Base-by-base conservation (phyloP, 1,140 invertebrate species). In the Drosophila simulans region DNA sequence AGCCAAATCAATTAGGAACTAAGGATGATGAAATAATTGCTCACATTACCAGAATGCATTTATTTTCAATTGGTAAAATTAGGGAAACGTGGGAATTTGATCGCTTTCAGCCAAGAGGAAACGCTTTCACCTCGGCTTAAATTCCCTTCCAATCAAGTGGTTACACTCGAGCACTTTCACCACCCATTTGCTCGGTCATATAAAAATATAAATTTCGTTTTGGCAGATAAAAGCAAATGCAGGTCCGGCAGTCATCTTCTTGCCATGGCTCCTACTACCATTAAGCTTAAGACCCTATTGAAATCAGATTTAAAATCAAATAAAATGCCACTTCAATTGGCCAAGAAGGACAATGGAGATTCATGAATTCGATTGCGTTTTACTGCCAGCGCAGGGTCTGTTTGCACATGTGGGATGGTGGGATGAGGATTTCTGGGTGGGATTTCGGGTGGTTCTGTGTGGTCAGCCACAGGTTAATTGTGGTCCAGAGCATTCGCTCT, bases 261-360 rank as follows among this genome's bases (percentile, higher is more conserved):
- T 5, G 12, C 45, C 45, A 25, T 2, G 27, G 34, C 45, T 52
- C 17, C 48, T 70, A 22, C 20, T 37, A 17, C 56, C 58, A 62
- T 74, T 51, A 37, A 49, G 51, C 58, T 71, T 60, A 58, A 79
- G 52, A 52, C 75, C 59, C 71, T 76, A 62, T 88, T 69, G 51
- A 75, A 81, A 62, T 73, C 80, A 62, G 80, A 76, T 84, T 84
- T 71, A 70, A 83, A 86, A 86, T 83, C 75, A 82, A 79, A 88
- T 83, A 68, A 86, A 86, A 79, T 72, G 58, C 48, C 52, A 25
- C 79, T 66, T 60, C 60, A 66, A 75, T 58, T 75, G 72, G 72
- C 31, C 46, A 52, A 52, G 40, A 25, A 25, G 59, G 68, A 72
- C 69, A 75, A 76, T 49, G 65, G 52, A 62, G 60, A 64, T 71